A percentile compares a stretch with the other conserved stretches of the same genome.
These are phyloP conservation scores for Acronicta alni DNA, from an alignment of 2,888 invertebrate genomes.

Conservation along the genomic window DNA sequence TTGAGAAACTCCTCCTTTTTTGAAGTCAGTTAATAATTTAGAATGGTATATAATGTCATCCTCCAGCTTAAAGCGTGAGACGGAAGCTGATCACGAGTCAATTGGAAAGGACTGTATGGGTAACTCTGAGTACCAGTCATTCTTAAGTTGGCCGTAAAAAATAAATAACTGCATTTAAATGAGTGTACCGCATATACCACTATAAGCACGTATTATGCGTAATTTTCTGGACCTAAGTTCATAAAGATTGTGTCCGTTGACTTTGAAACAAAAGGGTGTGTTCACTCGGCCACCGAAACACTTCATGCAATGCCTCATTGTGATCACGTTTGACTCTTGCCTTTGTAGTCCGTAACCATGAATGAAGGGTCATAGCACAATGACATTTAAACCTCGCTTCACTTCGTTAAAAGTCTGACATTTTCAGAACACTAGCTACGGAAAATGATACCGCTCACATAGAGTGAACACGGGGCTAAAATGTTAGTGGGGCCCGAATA, in stretches of 20 bases:
- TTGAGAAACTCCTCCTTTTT: too few relatives aligned
- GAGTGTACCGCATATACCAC: neutral
- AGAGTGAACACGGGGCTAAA: neutral
- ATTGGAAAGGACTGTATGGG: too few relatives aligned
- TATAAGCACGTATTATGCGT: neutral
- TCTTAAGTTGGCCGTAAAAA: too few relatives aligned
- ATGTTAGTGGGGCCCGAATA: neutral
- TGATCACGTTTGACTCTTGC: constrained; percentile 17
- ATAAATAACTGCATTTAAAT: too few relatives aligned
- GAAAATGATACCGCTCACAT: constrained; percentile 4
- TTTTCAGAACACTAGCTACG: constrained; percentile 3
- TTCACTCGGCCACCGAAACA: neutral
- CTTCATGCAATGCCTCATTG: neutral
- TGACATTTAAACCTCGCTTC: constrained; percentile 23
- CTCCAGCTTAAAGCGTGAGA: too few relatives aligned
- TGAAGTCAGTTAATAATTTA: too few relatives aligned
- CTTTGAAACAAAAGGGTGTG: neutral
- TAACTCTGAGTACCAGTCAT: too few relatives aligned
- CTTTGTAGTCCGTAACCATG: neutral
- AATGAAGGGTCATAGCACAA: constrained; percentile 16
- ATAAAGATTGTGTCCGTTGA: neutral
- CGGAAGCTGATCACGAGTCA: too few relatives aligned
- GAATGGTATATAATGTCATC: too few relatives aligned
- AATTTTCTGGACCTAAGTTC: neutral
- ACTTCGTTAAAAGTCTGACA: neutral